Conservation (phyloP, 1,140 invertebrate species). For the Drosophila melanogaster region DNA sequence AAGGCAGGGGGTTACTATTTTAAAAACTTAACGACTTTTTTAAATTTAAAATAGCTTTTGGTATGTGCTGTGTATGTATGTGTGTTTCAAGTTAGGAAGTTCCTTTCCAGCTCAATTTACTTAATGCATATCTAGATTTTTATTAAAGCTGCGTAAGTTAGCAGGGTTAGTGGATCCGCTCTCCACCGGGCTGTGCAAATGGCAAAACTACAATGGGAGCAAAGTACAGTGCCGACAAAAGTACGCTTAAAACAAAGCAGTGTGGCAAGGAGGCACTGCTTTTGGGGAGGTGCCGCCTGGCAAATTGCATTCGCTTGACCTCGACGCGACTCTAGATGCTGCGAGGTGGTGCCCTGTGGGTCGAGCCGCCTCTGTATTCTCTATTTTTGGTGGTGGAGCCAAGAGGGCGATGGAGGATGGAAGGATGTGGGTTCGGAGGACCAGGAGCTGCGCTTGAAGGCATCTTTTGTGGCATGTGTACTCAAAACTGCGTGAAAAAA, state of each 20-base stretch:
- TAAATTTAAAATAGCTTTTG: no score
- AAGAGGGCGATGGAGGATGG: not conserved
- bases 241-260: slow-evolving; percentile 20
- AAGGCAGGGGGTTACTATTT: no score
- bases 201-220: slow-evolving; percentile 11
- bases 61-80: no score
- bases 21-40: no score
- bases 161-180: not conserved
- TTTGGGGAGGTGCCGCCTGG: slow-evolving; percentile 30
- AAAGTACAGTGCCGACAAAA: slow-evolving; percentile 37
- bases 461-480: slow-evolving; percentile 61
- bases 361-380: slow-evolving; percentile 9
- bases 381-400: slow-evolving; percentile 14
- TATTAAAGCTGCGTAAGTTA: not conserved
- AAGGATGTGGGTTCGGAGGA: not conserved
- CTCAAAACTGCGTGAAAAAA: slow-evolving; percentile 75
- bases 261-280: slow-evolving; percentile 18
- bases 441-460: slow-evolving; percentile 41
- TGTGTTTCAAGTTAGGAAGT: no score
- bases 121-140: not conserved
- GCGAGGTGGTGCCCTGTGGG: slow-evolving; percentile 20
- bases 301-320: slow-evolving; percentile 52
- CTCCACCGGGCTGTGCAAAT: no score
- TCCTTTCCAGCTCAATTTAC: not conserved
- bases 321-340: slow-evolving; percentile 44